These are phyloP conservation scores for Rhinichthys klamathensis DNA, from an alignment of 2,113 vertebrate genomes.

Conservation along the genomic window DNA sequence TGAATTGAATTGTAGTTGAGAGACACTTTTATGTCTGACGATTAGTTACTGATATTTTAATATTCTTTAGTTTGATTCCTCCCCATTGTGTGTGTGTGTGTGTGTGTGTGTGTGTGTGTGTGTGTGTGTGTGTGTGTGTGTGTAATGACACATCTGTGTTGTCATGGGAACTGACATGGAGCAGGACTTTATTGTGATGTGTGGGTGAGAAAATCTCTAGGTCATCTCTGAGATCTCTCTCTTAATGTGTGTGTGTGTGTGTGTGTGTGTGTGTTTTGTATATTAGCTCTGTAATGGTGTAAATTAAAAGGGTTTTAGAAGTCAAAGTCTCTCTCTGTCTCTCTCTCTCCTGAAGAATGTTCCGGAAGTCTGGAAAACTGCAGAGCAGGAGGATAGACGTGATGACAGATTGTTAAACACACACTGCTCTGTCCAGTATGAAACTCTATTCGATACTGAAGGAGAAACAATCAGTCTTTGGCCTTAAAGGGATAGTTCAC, in stretches of 20 bases:
- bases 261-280: no score
- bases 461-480: not conserved
- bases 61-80: no score
- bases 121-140: not conserved
- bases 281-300: no score
- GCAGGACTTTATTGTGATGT: constrained; percentile 37
- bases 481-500: not conserved
- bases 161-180: constrained; percentile 46
- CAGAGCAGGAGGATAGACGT: not conserved
- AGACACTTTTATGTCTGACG: no score
- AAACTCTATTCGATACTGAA: not conserved
- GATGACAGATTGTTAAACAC: constrained; percentile 3
- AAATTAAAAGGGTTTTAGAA: no score
- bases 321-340: not conserved
- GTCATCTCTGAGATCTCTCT: not conserved
- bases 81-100: not conserved
- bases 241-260: no score
- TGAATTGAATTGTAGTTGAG: no score
- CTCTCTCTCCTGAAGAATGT: constrained; percentile 1
- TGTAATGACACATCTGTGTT: constrained; percentile 40
- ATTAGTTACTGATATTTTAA: no score
- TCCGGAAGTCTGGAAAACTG: constrained; percentile 28
- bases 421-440: not conserved
- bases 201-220: constrained; percentile 25
- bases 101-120: no score